A percentile compares a stretch with the other conserved stretches of the same genome.
phyloP scores from a whole-genome alignment of 1,140 invertebrate species.

The Drosophila lowei region DNA sequence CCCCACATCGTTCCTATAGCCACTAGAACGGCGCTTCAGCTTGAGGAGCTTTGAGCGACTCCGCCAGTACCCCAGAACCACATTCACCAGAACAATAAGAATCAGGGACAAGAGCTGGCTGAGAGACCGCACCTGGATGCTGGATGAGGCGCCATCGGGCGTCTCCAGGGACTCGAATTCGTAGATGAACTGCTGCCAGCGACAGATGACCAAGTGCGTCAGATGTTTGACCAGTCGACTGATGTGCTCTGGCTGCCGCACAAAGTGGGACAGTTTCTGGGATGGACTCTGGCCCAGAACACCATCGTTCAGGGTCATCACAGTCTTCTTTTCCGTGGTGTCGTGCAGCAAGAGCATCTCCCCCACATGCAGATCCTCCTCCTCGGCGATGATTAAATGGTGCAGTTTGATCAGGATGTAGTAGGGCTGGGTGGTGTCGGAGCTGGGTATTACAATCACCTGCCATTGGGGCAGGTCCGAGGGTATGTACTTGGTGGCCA shows the following conservation, averaged over 20 bases:
- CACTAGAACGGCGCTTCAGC: conserved; percentile 39
- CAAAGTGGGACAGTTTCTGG: conserved; percentile 65
- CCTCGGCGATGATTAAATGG: conserved; percentile 88
- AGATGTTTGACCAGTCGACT: conserved; percentile 87
- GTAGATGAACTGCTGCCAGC: conserved; percentile 91
- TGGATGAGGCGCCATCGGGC: conserved; percentile 69
- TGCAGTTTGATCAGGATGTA: conserved; percentile 90
- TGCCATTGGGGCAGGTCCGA: conserved; percentile 90
- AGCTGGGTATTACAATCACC: conserved; percentile 88
- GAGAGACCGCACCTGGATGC: conserved; percentile 50
- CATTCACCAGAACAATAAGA: conserved; percentile 73
- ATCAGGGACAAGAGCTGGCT: conserved; percentile 67
- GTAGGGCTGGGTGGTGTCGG: conserved; percentile 83
- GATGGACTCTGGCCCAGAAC: not conserved
- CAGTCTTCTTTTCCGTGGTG: conserved; percentile 37
- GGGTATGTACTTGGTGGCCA: conserved; percentile 90
- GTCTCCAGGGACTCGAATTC: conserved; percentile 90
- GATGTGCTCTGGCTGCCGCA: conserved; percentile 86
- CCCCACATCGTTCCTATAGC: conserved; percentile 47
- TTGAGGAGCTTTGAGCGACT: conserved; percentile 30
- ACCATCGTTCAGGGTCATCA: conserved; percentile 40
- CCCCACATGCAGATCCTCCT: conserved; percentile 88
- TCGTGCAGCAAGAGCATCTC: conserved; percentile 88
- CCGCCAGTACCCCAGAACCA: conserved; percentile 60
- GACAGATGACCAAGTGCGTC: conserved; percentile 87